These are phyloP conservation scores for Pachyuromys duprasi DNA, from an alignment of 2,797 vertebrate genomes.

Conservation along the genomic window DNA sequence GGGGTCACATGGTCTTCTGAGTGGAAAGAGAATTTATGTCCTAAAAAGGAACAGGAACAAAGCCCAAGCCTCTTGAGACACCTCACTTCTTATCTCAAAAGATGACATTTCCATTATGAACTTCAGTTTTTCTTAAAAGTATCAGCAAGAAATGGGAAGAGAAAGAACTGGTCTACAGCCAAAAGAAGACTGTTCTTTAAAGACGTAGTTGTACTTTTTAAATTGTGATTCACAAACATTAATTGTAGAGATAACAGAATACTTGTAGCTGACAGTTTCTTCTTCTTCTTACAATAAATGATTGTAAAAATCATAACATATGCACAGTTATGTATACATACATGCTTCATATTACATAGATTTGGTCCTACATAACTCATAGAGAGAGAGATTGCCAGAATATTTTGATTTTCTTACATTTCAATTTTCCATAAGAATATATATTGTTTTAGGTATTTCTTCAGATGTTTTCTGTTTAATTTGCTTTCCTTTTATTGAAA, in stretches of 20 bases:
- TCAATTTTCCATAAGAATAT: neutral
- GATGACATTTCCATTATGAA: neutral
- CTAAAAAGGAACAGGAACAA: neutral
- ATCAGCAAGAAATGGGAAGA: neutral
- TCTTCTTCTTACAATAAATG: neutral
- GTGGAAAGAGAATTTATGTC: neutral
- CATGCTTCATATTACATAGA: neutral
- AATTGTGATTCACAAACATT: neutral
- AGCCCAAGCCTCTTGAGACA: neutral
- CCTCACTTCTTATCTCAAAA: neutral
- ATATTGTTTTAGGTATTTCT: neutral
- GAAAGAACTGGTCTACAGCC: neutral
- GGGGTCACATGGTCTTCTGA: neutral
- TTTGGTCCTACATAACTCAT: neutral
- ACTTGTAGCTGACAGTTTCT: neutral
- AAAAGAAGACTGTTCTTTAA: neutral
- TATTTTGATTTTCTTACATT: neutral
- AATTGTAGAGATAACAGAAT: neutral
- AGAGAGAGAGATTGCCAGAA: neutral
- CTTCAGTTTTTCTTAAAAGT: neutral
- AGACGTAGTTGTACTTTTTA: neutral
- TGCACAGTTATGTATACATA: neutral
- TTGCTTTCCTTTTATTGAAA: neutral
- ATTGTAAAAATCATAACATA: neutral
- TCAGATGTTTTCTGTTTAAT: neutral